Base-by-base conservation (phyloP, 1,140 invertebrate genomes). In the Octopus bimaculoides region DNA sequence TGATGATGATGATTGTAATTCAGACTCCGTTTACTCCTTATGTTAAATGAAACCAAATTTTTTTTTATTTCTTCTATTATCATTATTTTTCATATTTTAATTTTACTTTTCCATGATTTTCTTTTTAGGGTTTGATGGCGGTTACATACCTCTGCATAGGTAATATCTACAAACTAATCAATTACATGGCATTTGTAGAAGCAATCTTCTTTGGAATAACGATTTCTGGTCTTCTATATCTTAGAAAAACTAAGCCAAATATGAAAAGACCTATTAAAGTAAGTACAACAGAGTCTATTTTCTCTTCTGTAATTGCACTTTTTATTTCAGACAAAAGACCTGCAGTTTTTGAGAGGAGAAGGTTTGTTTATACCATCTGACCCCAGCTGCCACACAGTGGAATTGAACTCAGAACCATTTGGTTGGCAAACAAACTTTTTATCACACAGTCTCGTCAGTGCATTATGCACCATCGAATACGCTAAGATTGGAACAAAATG, bases 141-240 rank as follows among this genome's bases (percentile, higher is more conserved):
- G 89, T 98, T 77, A 86, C 95, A 52, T 97, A 97, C 93, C 90
- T 98, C 80, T 93, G 94, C 79, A 94, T 94, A 52, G 94, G 93
- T 85, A 94, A 98, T 89, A 94, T 97, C n/a, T 96, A 96, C 89
- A 92, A 93, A 5, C 92, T 99, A 20, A 98, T 99, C 81, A 96
- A 97, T 88, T 98, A 97, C 89, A 94, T 97, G 52, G 95, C 95
- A 77, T 97, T 97, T 87, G 95, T 97, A 74, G 97, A 98, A 90
- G 94, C 96, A 12, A 90, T 97, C n/a, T 98, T 98, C 87, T 97
- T 95, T n/a, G 92, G 95, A 14, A 91, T 95, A 52, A 97, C 96
- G 14, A 94, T 99, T 1, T 92, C 93, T 17, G 96, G 96, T 52
- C 91, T 99, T 53, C 89, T 99, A 6, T 97, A 95, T 92, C 91